These are phyloP conservation scores for Rallus crepitans DNA, from an alignment of 2,797 vertebrate genomes.

Conservation along the genomic window DNA sequence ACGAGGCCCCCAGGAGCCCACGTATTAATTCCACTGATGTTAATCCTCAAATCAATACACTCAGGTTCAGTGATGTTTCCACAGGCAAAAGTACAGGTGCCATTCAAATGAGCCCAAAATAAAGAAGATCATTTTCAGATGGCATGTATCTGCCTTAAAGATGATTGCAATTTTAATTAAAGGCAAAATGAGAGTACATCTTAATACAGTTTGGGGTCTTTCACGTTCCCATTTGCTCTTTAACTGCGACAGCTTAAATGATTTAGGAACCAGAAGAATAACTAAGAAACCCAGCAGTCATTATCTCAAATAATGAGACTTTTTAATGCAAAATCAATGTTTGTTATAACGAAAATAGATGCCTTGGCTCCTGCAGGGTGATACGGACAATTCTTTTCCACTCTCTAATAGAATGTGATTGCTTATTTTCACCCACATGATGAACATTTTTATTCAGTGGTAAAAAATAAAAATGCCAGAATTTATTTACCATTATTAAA, in stretches of 20 bases:
- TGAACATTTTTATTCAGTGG: constrained; percentile 72
- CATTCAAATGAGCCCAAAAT: background rate
- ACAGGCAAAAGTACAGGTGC: background rate
- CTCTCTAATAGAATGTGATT: constrained; percentile 74
- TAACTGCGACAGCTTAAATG: constrained; percentile 74
- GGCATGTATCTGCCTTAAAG: background rate
- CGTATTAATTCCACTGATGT: background rate
- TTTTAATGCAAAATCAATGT: constrained; percentile 86
- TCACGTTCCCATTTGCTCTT: constrained; percentile 48
- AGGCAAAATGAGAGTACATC: background rate
- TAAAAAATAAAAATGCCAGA: constrained; percentile 77
- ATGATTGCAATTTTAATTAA: background rate
- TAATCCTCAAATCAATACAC: background rate
- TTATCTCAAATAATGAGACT: constrained; percentile 86
- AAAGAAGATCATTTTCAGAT: background rate
- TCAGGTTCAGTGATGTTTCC: background rate
- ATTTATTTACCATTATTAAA: constrained; percentile 76
- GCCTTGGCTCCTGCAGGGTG: constrained; percentile 78
- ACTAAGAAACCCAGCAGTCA: constrained; percentile 80
- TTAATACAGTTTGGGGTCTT: constrained; percentile 23
- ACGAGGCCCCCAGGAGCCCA: background rate
- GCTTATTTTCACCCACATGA: constrained; percentile 72
- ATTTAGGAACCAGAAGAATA: constrained; percentile 83
- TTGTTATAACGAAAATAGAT: constrained; percentile 86
- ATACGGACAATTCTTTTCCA: constrained; percentile 76